These are phyloP conservation scores for Pogona vitticeps DNA, from an alignment of 2,113 vertebrate genomes.

Conservation along the genomic window DNA sequence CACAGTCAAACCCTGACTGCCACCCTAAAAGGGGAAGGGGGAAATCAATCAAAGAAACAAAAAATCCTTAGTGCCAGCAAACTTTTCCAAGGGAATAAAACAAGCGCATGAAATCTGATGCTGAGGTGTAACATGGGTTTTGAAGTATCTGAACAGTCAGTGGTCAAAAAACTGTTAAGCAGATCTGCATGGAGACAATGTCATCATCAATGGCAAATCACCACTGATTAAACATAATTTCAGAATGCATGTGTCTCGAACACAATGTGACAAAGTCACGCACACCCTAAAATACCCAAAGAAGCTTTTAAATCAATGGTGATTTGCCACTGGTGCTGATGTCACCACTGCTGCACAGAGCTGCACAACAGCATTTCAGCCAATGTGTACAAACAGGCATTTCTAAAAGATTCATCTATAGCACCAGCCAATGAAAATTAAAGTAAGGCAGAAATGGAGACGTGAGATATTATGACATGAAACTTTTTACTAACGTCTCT, in stretches of 20 bases:
- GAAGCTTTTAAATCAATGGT: too few species aligned
- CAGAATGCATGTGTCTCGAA: too few species aligned
- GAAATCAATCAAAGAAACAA: slow-evolving; percentile 3
- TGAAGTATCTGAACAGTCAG: background rate
- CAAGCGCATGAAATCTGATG: slow-evolving; percentile 21
- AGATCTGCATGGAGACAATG: too few species aligned
- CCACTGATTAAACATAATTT: too few species aligned
- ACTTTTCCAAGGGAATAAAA: slow-evolving; percentile 2
- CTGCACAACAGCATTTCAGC: too few species aligned
- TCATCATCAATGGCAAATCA: too few species aligned
- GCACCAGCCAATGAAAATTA: background rate
- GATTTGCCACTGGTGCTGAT: too few species aligned
- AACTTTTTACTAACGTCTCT: background rate
- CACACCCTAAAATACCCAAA: too few species aligned
- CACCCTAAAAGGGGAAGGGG: slow-evolving; percentile 75
- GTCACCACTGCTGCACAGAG: too few species aligned
- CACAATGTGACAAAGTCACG: too few species aligned
- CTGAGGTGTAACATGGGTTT: slow-evolving; percentile 7
- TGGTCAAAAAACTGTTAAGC: too few species aligned
- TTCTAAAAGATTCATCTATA: background rate
- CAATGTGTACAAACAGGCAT: background rate
- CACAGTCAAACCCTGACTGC: slow-evolving; percentile 94
- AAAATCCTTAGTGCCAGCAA: slow-evolving; percentile 20
- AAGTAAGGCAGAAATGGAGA: background rate
- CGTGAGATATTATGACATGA: background rate